Evolutionary conservation across 1,140 invertebrate genomes (phyloP).

Genomic region (Lutraria rhynchaena): DNA sequence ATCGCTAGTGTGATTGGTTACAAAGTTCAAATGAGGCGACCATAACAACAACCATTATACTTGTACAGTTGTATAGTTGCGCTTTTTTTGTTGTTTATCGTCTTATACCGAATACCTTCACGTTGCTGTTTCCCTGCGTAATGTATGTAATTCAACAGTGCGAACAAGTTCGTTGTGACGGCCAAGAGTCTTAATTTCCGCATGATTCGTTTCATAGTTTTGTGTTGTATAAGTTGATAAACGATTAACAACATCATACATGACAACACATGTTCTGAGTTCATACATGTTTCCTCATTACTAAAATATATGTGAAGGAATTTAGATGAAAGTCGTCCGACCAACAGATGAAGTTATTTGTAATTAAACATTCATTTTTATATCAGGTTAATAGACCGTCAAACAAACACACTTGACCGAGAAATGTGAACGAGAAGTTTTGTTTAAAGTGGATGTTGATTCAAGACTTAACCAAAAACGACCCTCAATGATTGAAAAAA

Average conservation of each 20-base stretch:
- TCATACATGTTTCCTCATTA: slow-evolving; percentile 1
- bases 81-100: slow-evolving; percentile 10
- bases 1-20: background rate
- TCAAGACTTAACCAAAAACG: no score
- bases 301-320: background rate
- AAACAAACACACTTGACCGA: no score
- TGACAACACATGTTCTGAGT: background rate
- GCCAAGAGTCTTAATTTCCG: slow-evolving; percentile 23
- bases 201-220: slow-evolving; percentile 10
- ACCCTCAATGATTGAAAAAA: no score
- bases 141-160: slow-evolving; percentile 23
- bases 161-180: slow-evolving; percentile 7
- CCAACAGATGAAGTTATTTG: no score
- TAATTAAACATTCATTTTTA: no score
- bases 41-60: no score
- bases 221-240: background rate
- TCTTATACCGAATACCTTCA: background rate
- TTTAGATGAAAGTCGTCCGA: background rate
- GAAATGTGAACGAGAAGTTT: no score
- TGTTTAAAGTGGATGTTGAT: no score
- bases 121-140: background rate
- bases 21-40: slow-evolving; percentile 18
- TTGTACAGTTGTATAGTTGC: no score
- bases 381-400: no score
- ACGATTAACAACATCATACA: background rate